phyloP scores from a whole-genome alignment of 2,113 vertebrate species.

The Isichthys henryi region DNA sequence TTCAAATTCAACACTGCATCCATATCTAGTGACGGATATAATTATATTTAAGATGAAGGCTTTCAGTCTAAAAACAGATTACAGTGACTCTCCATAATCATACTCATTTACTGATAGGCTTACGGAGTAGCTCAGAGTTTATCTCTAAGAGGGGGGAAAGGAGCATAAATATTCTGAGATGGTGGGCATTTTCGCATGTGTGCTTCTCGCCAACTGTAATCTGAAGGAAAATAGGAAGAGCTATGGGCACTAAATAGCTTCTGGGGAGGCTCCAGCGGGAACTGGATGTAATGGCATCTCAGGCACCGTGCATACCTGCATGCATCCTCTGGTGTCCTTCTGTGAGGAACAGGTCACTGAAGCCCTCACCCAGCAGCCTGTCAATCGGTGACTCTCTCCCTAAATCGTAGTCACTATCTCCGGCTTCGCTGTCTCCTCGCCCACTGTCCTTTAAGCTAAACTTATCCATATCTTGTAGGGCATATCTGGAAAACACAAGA shows the following conservation, averaged over 20 bases:
- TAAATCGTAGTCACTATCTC: conserved; percentile 97
- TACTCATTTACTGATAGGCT: conserved; percentile 23
- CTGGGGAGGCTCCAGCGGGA: neutral
- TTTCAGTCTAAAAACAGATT: conserved; percentile 13
- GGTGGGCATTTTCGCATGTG: neutral
- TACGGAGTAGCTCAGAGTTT: conserved; percentile 14
- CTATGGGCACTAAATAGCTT: neutral
- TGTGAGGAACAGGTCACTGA: conserved; percentile 93
- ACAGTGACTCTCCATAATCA: conserved; percentile 19
- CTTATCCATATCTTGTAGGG: conserved; percentile 98
- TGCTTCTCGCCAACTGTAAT: neutral
- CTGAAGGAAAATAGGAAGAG: neutral
- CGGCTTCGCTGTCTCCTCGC: conserved; percentile 94
- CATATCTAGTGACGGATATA: conserved; percentile 19
- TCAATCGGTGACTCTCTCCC: conserved; percentile 97
- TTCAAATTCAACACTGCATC: conserved; percentile 24
- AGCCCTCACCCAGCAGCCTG: conserved; percentile 92
- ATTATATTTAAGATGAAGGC: conserved; percentile 25
- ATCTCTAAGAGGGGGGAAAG: neutral
- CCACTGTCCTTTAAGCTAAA: conserved; percentile 99
- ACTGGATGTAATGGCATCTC: neutral
- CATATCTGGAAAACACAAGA: conserved; percentile 54
- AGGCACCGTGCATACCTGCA: conserved; percentile 69
- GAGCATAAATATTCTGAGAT: neutral
- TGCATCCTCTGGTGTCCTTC: conserved; percentile 87